Conservation (phyloP, 2,888 invertebrate genomes). For the Ormyrus thymus region DNA sequence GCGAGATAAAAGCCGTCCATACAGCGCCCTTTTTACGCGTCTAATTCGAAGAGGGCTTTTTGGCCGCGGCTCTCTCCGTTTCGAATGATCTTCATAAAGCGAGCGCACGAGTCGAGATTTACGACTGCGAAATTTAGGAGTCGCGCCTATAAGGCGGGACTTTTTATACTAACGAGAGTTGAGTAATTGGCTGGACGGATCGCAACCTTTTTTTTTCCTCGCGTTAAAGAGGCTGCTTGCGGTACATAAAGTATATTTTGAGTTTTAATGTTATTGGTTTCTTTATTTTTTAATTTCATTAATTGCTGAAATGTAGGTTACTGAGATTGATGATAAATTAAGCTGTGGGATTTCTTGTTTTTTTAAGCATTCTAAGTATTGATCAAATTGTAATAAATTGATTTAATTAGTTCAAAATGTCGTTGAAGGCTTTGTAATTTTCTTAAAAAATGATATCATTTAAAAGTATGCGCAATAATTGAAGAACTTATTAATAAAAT, state of each 20-base stretch:
- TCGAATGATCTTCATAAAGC: conserved; percentile 30
- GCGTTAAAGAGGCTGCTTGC: not conserved
- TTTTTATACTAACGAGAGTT: not conserved
- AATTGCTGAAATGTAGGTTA: not conserved
- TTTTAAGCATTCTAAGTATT: too few species aligned
- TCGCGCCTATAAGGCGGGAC: not conserved
- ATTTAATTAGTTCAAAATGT: too few species aligned
- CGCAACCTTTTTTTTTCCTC: not conserved
- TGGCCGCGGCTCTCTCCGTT: not conserved
- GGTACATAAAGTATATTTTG: too few species aligned
- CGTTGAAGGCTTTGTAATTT: too few species aligned
- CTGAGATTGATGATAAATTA: not conserved
- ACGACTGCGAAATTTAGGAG: conserved; percentile 19
- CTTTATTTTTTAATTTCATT: not conserved
- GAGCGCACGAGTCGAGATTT: conserved; percentile 1
- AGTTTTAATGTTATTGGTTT: not conserved
- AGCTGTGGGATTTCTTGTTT: too few species aligned
- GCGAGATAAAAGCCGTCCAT: conserved; percentile 34
- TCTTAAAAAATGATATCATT: too few species aligned
- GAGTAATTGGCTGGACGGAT: conserved; percentile 8
- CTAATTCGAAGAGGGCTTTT: conserved; percentile 29
- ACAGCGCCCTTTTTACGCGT: not conserved
- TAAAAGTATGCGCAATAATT: too few species aligned
- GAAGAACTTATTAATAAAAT: too few species aligned
- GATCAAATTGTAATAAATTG: too few species aligned